Conservation (phyloP, 2,113 vertebrate species). For the Rhadina sibilatrix region DNA sequence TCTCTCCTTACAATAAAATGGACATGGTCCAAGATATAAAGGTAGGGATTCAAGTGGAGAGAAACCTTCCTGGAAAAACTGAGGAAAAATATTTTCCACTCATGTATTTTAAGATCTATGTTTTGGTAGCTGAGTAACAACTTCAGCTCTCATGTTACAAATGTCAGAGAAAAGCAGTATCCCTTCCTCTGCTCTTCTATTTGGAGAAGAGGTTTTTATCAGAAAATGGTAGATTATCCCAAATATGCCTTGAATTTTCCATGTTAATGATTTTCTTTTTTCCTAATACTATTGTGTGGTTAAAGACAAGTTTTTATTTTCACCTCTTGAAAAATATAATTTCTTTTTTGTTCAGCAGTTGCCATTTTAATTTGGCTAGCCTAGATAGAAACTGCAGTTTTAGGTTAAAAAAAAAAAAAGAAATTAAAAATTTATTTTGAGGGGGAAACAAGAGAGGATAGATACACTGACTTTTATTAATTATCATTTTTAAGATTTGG, state of each 20-base stretch:
- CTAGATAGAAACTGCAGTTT: background rate
- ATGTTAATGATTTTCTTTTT: background rate
- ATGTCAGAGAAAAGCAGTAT: background rate
- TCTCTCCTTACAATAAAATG: background rate
- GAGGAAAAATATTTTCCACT: background rate
- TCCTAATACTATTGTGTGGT: background rate
- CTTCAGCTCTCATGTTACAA: background rate
- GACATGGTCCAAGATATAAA: background rate
- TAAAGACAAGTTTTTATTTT: background rate
- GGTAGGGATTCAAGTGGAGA: background rate
- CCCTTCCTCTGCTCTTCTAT: background rate
- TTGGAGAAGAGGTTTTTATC: background rate
- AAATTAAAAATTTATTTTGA: background rate
- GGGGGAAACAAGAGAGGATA: background rate
- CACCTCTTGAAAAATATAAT: background rate
- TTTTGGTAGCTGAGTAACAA: background rate
- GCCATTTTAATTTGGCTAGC: background rate
- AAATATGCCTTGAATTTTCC: background rate
- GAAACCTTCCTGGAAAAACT: background rate
- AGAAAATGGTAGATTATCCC: rapidly evolving
- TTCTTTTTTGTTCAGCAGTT: background rate
- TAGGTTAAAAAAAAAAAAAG: background rate
- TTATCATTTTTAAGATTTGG: background rate
- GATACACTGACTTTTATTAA: background rate
- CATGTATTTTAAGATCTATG: background rate